Evolutionary conservation across 2,797 vertebrate genomes (phyloP), one percentile per base, ranked within the genome.

Genomic region (Hypotaenidia philippensis): DNA sequence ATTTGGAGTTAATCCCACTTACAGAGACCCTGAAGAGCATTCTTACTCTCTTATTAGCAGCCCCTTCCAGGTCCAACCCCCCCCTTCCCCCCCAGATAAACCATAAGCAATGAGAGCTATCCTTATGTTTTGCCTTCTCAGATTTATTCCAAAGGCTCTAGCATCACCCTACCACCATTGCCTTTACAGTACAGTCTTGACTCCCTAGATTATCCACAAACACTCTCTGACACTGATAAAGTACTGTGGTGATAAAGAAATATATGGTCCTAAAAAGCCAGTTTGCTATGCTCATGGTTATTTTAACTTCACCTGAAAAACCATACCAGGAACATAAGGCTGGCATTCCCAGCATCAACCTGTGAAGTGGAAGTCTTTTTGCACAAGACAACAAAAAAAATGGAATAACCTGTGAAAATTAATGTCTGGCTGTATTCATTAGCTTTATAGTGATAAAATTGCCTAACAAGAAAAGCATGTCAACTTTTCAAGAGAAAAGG

Each of bases 1-100:
- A 91, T 86, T 55, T 83, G 50, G 59, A 93, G 55, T 66, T 89
- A 93, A 95, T 63, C 50, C 41, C 47, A 59, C 25, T 49, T 36
- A 79, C 13, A 76, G 59, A 83, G 47, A 69, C 40, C 11, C 65
- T 69, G 41, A 90, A 79, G 50, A 94, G 44, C 17, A 14, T 63
- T 81, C 32, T 75, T 11, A 44, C 41, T 49, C 38, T 56, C 38
- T 36, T 22, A 32, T 4, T 38, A 86, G 32, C 82, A 81, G 63
- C 34, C n/a, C 16, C 31, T 74, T 65, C 27, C 82, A 85, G 29
- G 64, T 60, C 31, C 49, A 75, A 41, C 18, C 41, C 16, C 41
- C 41, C 18, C 41, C 17, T 41, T 6, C 17, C 21, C 25, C 23
- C 17, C 52, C 55, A 63, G 32, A 40, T 52, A 38, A 55, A 38